Percentiles rank a stretch among this genome's conserved stretches.
Conservation (phyloP, 2,888 invertebrate species). For the Syritta pipiens region DNA sequence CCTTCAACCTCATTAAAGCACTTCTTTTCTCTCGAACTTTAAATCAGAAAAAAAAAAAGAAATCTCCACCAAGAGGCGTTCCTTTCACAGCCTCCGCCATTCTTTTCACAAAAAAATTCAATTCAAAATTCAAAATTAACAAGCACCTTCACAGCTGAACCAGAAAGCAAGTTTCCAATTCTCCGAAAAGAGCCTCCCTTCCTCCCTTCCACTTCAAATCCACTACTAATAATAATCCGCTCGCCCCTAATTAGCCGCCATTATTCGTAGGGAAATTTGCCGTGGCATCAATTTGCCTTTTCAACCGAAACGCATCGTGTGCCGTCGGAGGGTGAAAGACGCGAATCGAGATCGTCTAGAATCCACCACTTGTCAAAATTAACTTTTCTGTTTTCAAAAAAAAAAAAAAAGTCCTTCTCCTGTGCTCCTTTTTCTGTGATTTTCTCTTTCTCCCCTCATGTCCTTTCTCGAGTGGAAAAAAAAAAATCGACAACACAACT, state of each 20-base stretch:
- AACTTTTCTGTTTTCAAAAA: neutral
- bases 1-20: too few species aligned
- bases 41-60: too few species aligned
- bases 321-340: too few species aligned
- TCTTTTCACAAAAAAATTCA: too few species aligned
- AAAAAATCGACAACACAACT: neutral
- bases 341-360: neutral
- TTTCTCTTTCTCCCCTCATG: neutral
- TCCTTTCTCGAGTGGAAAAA: neutral
- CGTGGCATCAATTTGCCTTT: neutral
- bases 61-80: too few species aligned
- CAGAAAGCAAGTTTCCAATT: neutral
- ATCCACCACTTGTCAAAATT: constrained; percentile 6
- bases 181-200: neutral
- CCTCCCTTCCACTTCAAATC: neutral
- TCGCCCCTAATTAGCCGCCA: constrained; percentile 6
- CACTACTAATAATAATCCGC: neutral
- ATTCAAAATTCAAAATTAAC: too few species aligned
- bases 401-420: too few species aligned
- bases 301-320: too few species aligned
- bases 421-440: neutral
- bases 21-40: too few species aligned
- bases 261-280: neutral
- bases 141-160: neutral
- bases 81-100: too few species aligned